Evolutionary conservation across 35 echinoderm and acorn worm genomes (phyloP), one percentile per base, ranked within the genome.

Genomic region (Patiria miniata): DNA sequence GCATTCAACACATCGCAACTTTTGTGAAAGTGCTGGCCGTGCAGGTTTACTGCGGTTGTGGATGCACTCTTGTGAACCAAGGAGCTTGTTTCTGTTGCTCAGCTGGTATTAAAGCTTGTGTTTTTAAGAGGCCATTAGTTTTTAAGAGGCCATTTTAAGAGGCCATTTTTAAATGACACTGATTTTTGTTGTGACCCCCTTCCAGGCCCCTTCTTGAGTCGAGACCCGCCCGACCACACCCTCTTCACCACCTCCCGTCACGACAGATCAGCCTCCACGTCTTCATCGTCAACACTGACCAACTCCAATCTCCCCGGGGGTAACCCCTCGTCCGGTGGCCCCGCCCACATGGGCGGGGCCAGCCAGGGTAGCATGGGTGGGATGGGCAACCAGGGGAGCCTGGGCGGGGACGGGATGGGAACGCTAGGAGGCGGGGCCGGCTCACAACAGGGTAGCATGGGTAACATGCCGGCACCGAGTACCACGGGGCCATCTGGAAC

Each of bases 151-250:
- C 42, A 47, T 12, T 6, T n/a, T n/a, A n/a, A n/a, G n/a, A n/a
- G 12, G 42, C 12, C 42, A 47, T 47, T 4, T 12, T 47, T 4
- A 47, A 47, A 47, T 47, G 4, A 47, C 4, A 47, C 42, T 47
- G 42, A 47, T 47, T 47, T 12, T 47, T 47, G 4, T 85, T 85
- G 18, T 85, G 39, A 33, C 51, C 38, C 78, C 77, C 53, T 65
- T 79, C 3, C 83, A 94, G 92, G 92, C 53, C 92, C 96, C 50
- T 88, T 89, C 69, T 79, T 98, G 28, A 88, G 77, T 36, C 88
- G 81, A 76, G 88, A 98, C 55, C 92, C 81, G 68, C 89, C 86
- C 17, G 96, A 98, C 84, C 55, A 59, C 68, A 91, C 79, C 53
- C 84, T 98, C 26, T 98, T 98, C 65, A 80, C 51, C 52, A 87